phyloP scores from a whole-genome alignment of 2,113 vertebrate genomes.

The Phylloscopus trochilus region DNA sequence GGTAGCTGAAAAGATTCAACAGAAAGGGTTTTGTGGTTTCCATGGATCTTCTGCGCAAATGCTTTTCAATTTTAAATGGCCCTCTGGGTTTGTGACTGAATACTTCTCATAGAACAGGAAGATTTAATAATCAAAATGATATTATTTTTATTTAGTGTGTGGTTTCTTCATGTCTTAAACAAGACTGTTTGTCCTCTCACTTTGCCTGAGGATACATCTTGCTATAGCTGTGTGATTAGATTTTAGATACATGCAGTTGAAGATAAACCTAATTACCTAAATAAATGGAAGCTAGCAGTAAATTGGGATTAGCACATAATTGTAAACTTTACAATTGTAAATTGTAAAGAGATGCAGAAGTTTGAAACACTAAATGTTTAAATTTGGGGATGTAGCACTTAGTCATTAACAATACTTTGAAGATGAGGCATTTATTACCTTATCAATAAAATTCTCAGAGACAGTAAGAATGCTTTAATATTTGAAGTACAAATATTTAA shows the following conservation, averaged over 20 bases:
- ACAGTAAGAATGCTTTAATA: background rate
- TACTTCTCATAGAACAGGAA: constrained; percentile 9
- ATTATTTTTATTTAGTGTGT: constrained; percentile 51
- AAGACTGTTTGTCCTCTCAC: constrained; percentile 34
- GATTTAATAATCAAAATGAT: constrained; percentile 46
- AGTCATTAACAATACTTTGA: background rate
- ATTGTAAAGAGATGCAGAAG: background rate
- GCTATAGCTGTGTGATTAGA: constrained; percentile 39
- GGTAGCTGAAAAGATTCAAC: background rate
- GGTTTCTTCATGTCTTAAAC: constrained; percentile 39
- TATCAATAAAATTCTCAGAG: background rate
- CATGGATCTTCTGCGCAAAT: background rate
- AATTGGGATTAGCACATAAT: constrained; percentile 39
- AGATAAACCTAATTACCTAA: constrained; percentile 44
- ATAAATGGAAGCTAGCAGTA: constrained; percentile 23
- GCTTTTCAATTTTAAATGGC: constrained; percentile 36
- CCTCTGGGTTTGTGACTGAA: constrained; percentile 23
- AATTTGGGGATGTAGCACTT: background rate
- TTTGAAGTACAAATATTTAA: background rate
- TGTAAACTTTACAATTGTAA: background rate
- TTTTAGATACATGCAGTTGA: constrained; percentile 38
- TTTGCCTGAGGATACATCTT: constrained; percentile 41
- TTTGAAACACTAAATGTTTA: background rate
- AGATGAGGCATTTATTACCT: background rate
- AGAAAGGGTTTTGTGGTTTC: background rate